Base-by-base conservation (phyloP, 2,113 vertebrate genomes). In the Tautogolabrus adspersus region DNA sequence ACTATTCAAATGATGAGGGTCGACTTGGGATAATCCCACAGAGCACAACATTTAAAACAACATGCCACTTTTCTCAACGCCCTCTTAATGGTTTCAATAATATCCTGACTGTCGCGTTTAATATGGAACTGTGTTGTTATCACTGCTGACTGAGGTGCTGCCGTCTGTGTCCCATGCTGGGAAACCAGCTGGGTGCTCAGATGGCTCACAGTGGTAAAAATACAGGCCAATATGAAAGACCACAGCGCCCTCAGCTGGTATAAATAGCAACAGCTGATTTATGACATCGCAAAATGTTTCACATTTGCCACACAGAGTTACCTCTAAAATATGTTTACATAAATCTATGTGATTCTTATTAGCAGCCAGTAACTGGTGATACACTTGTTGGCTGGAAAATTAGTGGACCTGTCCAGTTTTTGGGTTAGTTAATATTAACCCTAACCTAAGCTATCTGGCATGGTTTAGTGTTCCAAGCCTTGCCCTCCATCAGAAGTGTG, bases 241-340 rank as follows among this genome's bases (percentile, higher is more conserved):
- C 82, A 79, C 73, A 91, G 85, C 34, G 79, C 89, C 89, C 84
- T 75, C 92, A 47, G 47, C 67, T 89, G 89, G 84, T 51, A 10
- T 1, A 16, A 56, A 21, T 30, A 58, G 78, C 34, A 78, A 74
- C 49, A 18, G 26, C 3, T 1, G 10, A 70, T 6, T 38, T 16
- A 11, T 13, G 1, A 13, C 22, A 7, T 18, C 19, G 2, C 37
- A 54, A 73, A 1, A 37, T 8, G 19, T 38, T 42, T 61, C 57
- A 30, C 16, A 38, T 40, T 11, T 51, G 26, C 7, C 40, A 26
- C 8, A n/a, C 37, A 26, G 15, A 34, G 18, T 55, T 56, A 3
- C 3, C 0, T 13, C 44, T 5, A 8, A 22, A 9, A 10, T 19
- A 8, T 23, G 38, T 68, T 46, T 46, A 8, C 38, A 40, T 40